Conservation (phyloP, 2,888 invertebrate genomes). For the Thecocarcelia acutangulata region DNA sequence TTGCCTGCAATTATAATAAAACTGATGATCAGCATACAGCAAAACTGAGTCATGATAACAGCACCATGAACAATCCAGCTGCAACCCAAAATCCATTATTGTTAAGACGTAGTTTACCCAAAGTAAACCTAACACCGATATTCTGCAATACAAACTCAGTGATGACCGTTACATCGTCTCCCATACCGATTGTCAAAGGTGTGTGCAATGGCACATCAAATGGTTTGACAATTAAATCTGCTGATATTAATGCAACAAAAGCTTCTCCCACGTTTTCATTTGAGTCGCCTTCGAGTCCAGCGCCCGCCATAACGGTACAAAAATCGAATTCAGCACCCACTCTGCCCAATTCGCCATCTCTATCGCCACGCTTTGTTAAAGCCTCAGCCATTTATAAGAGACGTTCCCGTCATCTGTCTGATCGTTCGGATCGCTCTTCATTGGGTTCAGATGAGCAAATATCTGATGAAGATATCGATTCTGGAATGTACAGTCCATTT, state of each 20-base stretch:
- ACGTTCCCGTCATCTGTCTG: conserved; percentile 81
- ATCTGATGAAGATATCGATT: conserved; percentile 81
- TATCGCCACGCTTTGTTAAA: conserved; percentile 81
- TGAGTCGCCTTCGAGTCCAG: conserved; percentile 63
- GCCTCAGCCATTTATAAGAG: conserved; percentile 80
- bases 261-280: conserved; percentile 63
- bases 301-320: conserved; percentile 75
- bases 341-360: conserved; percentile 79
- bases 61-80: conserved; percentile 15
- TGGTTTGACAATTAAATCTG: conserved; percentile 31
- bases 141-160: conserved; percentile 74
- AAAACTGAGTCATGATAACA: conserved; percentile 13
- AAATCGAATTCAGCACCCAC: conserved; percentile 81
- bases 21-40: conserved; percentile 39
- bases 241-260: conserved; percentile 46
- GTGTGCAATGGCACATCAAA: conserved; percentile 33
- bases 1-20: conserved; percentile 69
- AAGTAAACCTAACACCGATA: conserved; percentile 80
- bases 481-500: conserved; percentile 77
- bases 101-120: conserved; percentile 77
- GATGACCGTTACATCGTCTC: conserved; percentile 66
- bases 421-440: conserved; percentile 81
- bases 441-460: conserved; percentile 81
- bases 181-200: conserved; percentile 73
- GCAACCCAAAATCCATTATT: conserved; percentile 71